Percentiles rank a stretch among this genome's conserved stretches.
These are phyloP conservation scores for Gymnocypris eckloni DNA, from an alignment of 2,797 vertebrate genomes.

Conservation along the genomic window DNA sequence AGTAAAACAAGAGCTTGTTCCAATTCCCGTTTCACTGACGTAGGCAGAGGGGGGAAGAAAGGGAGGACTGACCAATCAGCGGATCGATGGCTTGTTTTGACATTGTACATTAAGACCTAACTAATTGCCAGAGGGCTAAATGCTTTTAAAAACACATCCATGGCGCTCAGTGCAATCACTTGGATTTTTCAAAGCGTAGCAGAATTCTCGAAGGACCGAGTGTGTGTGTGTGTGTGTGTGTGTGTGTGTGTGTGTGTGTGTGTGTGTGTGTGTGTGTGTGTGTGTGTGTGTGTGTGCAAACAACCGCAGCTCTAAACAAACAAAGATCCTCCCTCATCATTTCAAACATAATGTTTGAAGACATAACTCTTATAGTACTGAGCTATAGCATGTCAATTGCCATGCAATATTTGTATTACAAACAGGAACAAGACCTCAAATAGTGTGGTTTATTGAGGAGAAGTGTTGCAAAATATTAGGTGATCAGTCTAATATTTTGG, in stretches of 20 bases:
- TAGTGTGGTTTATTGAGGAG: not conserved
- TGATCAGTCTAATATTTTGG: not conserved
- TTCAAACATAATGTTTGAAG: not conserved
- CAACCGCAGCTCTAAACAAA: conserved; percentile 7
- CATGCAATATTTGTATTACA: not conserved
- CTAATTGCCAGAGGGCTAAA: conserved; percentile 92
- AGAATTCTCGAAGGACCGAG: conserved; percentile 45
- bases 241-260: too few relatives aligned
- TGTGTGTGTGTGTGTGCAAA: conserved; percentile 7
- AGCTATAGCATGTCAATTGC: not conserved
- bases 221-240: not conserved
- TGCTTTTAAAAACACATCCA: conserved; percentile 89
- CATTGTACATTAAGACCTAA: conserved; percentile 94
- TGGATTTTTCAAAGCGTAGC: conserved; percentile 42
- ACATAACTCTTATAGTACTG: not conserved
- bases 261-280: too few relatives aligned
- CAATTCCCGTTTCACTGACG: conserved; percentile 12
- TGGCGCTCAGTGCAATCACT: conserved; percentile 40
- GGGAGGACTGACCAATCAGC: conserved; percentile 88
- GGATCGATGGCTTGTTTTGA: conserved; percentile 89
- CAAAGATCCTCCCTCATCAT: not conserved
- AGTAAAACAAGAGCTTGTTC: conserved; percentile 11
- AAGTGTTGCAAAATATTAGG: not conserved
- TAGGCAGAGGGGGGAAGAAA: conserved; percentile 72
- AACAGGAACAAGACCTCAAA: not conserved